Evolutionary conservation across 1,140 invertebrate species (phyloP).

Genomic region (Ostrea edulis): DNA sequence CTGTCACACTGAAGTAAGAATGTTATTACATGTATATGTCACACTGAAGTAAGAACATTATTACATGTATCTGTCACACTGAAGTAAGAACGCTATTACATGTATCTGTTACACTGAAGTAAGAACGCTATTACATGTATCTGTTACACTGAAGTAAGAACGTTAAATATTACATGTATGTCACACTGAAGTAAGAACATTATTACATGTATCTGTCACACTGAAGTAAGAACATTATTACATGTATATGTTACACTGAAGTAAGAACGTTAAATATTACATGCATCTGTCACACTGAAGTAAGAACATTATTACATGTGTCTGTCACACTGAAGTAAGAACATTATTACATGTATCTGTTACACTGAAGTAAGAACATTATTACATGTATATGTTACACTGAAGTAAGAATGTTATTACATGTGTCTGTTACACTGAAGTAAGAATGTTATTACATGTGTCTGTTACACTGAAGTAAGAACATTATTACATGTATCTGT

Average conservation of each 20-base stretch:
- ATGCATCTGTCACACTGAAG: conserved; percentile 85
- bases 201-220: conserved; percentile 82
- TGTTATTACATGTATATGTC: conserved; percentile 80
- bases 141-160: conserved; percentile 86
- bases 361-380: conserved; percentile 82
- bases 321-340: conserved; percentile 86
- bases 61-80: conserved; percentile 84
- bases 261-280: conserved; percentile 66
- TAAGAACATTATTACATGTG: conserved; percentile 59
- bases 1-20: conserved; percentile 86
- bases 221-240: conserved; percentile 80
- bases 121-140: conserved; percentile 50
- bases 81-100: conserved; percentile 68
- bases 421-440: conserved; percentile 85
- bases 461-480: conserved; percentile 86
- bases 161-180: conserved; percentile 74
- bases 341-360: conserved; percentile 80
- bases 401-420: conserved; percentile 79
- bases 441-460: conserved; percentile 59
- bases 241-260: conserved; percentile 85
- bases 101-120: conserved; percentile 85
- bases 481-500: conserved; percentile 80
- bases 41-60: conserved; percentile 82
- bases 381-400: conserved; percentile 82
- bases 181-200: conserved; percentile 84